These are phyloP conservation scores for Cataglyphis albicans DNA, from an alignment of 2,888 invertebrate species.

Conservation along the genomic window DNA sequence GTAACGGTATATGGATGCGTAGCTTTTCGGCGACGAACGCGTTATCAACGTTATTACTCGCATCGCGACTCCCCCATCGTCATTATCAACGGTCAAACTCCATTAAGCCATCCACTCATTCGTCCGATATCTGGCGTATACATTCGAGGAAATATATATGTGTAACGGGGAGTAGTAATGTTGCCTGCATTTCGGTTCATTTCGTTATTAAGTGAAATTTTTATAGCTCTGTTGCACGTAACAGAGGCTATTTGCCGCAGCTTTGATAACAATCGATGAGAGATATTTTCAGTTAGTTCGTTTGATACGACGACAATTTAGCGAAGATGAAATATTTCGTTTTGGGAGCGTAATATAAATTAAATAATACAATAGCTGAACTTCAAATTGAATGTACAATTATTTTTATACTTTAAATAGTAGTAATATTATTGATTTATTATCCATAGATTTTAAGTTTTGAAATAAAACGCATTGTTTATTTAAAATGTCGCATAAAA, in stretches of 20 bases:
- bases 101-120: slow-evolving; percentile 80
- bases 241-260: not conserved
- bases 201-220: slow-evolving; percentile 11
- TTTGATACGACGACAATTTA: not conserved
- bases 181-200: slow-evolving; percentile 37
- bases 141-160: slow-evolving; percentile 33
- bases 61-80: slow-evolving; percentile 51
- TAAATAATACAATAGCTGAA: not conserved
- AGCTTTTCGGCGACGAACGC: slow-evolving; percentile 60
- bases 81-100: slow-evolving; percentile 76
- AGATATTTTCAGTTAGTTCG: not conserved
- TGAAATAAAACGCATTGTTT: not conserved
- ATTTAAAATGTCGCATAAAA: not conserved
- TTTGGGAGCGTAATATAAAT: not conserved
- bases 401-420: not conserved
- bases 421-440: not conserved
- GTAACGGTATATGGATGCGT: slow-evolving; percentile 31
- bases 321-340: not conserved
- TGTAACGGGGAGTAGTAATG: slow-evolving; percentile 25
- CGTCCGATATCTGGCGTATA: slow-evolving; percentile 60
- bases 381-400: not conserved
- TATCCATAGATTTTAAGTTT: not conserved
- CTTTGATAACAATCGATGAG: not conserved
- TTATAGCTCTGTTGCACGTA: not conserved
- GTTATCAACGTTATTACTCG: slow-evolving; percentile 64